Percentiles rank a stretch among this genome's conserved stretches.
Evolutionary conservation across 2,113 vertebrate species (phyloP).

Genomic region (Chloropsis cyanopogon): DNA sequence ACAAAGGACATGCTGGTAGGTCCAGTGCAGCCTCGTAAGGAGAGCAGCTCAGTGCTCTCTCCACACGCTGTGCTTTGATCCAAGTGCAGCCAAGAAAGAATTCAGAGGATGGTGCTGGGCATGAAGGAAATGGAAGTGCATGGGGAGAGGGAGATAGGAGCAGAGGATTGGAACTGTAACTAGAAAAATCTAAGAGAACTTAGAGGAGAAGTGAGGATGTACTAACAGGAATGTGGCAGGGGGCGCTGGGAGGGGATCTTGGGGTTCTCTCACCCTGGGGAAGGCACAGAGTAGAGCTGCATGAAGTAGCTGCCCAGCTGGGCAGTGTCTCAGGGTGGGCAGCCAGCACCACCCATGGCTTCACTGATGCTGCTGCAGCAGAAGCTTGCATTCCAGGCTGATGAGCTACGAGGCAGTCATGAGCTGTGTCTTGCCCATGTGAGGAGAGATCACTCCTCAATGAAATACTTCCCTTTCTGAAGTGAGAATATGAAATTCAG

Average conservation of each 20-base stretch:
- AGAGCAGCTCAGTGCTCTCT: background rate
- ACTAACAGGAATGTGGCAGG: background rate
- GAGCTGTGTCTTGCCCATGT: background rate
- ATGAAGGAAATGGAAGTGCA: background rate
- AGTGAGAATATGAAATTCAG: background rate
- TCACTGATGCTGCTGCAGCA: background rate
- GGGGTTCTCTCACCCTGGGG: background rate
- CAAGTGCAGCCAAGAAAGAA: background rate
- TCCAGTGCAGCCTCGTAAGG: background rate
- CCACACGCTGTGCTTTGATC: background rate
- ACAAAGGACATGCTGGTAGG: background rate
- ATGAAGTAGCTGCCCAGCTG: background rate
- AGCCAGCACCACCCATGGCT: background rate
- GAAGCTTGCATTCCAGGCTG: background rate
- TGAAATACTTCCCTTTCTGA: background rate
- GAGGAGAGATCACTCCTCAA: background rate
- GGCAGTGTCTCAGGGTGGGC: background rate
- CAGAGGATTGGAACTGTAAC: background rate
- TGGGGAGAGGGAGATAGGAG: background rate
- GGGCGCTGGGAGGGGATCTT: background rate
- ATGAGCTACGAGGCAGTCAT: background rate
- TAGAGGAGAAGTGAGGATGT: background rate
- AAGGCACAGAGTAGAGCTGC: background rate
- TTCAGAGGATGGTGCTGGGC: background rate
- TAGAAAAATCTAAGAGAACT: background rate